Evolutionary conservation across 1,140 invertebrate genomes (phyloP), one percentile per base, ranked within the genome.

Genomic region (Daktulosphaira vitifoliae): DNA sequence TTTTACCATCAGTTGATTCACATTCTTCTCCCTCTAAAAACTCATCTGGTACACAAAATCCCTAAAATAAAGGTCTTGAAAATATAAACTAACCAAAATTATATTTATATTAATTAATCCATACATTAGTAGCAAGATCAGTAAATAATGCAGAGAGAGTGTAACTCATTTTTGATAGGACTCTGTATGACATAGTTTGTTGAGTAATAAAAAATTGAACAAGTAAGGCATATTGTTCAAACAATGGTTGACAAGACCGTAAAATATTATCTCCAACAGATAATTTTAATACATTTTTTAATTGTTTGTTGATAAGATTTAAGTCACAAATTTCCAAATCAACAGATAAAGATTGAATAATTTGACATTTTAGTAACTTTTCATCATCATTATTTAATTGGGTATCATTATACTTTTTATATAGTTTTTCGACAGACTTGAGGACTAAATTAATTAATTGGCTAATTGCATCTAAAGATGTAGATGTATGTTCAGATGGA

Each of bases 11-110:
- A 67, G 81, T 80, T 44, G 82, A 78, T 33, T 80, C 76, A 38
- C 79, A 76, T 16, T 79, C 81, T 72, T 86, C 83, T n/a, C 85
- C 83, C 13, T 80, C 73, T 70, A 80, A 75, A 3, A 88, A 75
- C 72, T 96, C 91, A 20, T 88, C 83, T 13, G 94, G 93, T 53
- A 92, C 81, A 72, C 94, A 96, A 75, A 98, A 98, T 46, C 96
- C 96, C 78, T 82, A 69, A 49, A 73, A 70, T 68, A 67, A 66
- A 65, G n/a, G n/a, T n/a, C n/a, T 44, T 52, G 52, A 65, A 54
- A 68, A 39, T 66, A 33, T 46, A 62, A 33, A 23, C 16, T 26
- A 25, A n/a, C n/a, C n/a, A n/a, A n/a, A n/a, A n/a, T n/a, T n/a
- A n/a, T n/a, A n/a, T 37, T 22, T 26, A 38, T 9, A 7, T 42